A percentile compares a stretch with the other conserved stretches of the same genome.
These are phyloP conservation scores for Neoniphon sammara DNA, from an alignment of 2,797 vertebrate genomes.

Conservation along the genomic window DNA sequence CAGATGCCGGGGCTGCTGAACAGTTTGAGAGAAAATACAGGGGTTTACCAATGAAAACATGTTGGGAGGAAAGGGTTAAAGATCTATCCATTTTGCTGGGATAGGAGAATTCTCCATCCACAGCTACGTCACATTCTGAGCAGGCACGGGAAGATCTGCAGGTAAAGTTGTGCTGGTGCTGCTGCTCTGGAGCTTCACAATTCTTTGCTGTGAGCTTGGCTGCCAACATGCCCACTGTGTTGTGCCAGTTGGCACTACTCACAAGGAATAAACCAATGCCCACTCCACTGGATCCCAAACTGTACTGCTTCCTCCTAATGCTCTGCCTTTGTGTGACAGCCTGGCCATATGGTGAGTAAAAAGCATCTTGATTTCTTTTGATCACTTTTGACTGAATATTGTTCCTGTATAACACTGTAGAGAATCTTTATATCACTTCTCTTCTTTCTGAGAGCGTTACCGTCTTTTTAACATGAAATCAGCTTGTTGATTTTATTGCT, in stretches of 20 bases:
- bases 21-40: neutral
- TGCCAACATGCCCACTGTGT: constrained; percentile 41
- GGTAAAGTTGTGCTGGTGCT: neutral
- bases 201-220: constrained; percentile 38
- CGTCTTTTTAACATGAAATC: constrained; percentile 12
- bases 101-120: constrained; percentile 28
- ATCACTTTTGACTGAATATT: constrained; percentile 2
- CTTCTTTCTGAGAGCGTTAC: neutral
- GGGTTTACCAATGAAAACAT: neutral
- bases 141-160: constrained; percentile 18
- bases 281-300: constrained; percentile 34
- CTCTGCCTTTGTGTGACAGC: constrained; percentile 51
- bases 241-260: constrained; percentile 34
- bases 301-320: constrained; percentile 58
- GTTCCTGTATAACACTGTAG: neutral
- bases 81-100: constrained; percentile 12
- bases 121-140: constrained; percentile 28
- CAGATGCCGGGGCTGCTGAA: neutral
- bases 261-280: constrained; percentile 18
- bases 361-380: neutral
- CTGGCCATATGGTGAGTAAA: constrained; percentile 69
- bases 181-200: constrained; percentile 13
- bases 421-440: neutral
- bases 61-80: constrained; percentile 59
- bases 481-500: constrained; percentile 16